These are phyloP conservation scores for Protophormia terraenovae DNA, from an alignment of 2,888 invertebrate genomes.

Conservation along the genomic window DNA sequence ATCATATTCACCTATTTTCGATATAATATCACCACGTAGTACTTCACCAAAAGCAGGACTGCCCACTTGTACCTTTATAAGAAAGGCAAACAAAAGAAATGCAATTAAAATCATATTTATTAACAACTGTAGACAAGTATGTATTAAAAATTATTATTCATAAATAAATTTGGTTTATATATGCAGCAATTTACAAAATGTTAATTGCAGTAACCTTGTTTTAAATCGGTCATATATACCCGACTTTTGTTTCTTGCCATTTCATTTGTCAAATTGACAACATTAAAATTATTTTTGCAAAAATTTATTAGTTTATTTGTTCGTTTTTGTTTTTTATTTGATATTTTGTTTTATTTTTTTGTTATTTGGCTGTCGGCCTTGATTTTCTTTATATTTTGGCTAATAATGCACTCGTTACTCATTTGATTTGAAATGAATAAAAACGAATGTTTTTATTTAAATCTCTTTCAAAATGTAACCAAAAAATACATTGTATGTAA, in stretches of 20 bases:
- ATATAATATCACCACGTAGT: constrained; percentile 93
- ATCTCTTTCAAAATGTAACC: neutral
- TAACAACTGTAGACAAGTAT: neutral
- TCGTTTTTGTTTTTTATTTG: neutral
- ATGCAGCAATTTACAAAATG: constrained; percentile 17
- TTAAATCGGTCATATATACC: constrained; percentile 53
- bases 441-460: constrained; percentile 18
- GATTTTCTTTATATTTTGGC: constrained; percentile 47
- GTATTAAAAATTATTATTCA: neutral
- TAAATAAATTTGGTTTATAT: neutral
- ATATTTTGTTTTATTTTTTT: constrained; percentile 20
- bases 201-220: constrained; percentile 53
- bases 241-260: constrained; percentile 20
- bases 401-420: constrained; percentile 61
- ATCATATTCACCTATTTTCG: constrained; percentile 94
- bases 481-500: neutral
- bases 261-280: constrained; percentile 65
- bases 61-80: constrained; percentile 89
- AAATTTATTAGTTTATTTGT: constrained; percentile 60
- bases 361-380: constrained; percentile 43
- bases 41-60: constrained; percentile 93
- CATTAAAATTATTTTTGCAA: constrained; percentile 37
- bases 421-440: constrained; percentile 47
- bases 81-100: constrained; percentile 10
- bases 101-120: neutral